Conservation (phyloP, 2,797 vertebrate genomes). For the Crax fasciolata region DNA sequence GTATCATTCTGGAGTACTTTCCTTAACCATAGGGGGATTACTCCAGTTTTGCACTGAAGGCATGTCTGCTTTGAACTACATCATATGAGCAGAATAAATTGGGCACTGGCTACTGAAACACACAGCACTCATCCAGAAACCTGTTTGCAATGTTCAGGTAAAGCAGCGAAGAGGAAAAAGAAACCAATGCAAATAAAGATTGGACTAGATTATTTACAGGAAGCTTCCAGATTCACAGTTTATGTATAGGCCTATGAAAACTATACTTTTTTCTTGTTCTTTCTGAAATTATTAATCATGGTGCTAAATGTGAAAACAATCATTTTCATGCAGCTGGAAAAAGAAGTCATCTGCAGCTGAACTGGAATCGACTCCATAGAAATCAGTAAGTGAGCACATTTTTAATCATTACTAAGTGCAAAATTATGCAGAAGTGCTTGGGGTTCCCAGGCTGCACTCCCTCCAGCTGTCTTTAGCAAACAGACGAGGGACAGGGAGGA, state of each 20-base stretch:
- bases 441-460: background rate
- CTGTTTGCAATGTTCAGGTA: background rate
- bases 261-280: constrained; percentile 42
- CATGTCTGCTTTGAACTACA: constrained; percentile 9
- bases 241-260: constrained; percentile 34
- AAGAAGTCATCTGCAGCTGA: constrained; percentile 55
- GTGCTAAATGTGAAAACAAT: constrained; percentile 52
- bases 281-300: constrained; percentile 59
- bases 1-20: background rate
- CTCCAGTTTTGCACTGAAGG: background rate
- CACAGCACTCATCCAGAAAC: background rate
- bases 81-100: background rate
- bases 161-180: background rate
- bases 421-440: constrained; percentile 43
- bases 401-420: constrained; percentile 45
- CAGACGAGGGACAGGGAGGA: background rate
- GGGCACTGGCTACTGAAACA: constrained; percentile 29
- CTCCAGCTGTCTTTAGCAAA: constrained; percentile 38
- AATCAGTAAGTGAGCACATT: constrained; percentile 66
- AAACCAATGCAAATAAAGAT: background rate
- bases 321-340: constrained; percentile 69
- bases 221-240: background rate
- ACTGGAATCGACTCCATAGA: constrained; percentile 37
- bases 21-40: background rate
- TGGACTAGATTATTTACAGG: background rate